Conservation (phyloP, 2,113 vertebrate genomes). For the Neogale vison region DNA sequence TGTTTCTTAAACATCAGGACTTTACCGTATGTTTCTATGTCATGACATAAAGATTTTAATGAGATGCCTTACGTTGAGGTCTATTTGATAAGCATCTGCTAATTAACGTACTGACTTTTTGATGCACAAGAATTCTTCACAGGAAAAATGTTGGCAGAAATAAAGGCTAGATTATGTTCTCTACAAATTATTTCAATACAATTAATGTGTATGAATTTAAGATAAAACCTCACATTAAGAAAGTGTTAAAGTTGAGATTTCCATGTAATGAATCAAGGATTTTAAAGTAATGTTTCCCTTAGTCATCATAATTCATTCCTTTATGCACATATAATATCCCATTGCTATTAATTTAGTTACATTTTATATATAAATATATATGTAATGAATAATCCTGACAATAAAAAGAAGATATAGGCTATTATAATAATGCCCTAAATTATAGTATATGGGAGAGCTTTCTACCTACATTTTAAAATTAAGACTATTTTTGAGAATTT, state of each 20-base stretch:
- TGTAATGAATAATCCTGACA: neutral
- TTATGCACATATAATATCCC: neutral
- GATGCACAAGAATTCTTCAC: neutral
- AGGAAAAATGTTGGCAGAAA: neutral
- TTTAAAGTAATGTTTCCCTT: neutral
- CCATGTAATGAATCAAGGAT: neutral
- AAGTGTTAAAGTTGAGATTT: neutral
- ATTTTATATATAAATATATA: neutral
- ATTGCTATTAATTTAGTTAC: constrained; percentile 28
- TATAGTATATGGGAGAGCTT: neutral
- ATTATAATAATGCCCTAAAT: neutral
- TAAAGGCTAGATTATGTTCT: neutral
- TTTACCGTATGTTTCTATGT: neutral
- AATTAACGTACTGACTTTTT: neutral
- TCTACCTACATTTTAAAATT: neutral
- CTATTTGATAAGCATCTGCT: neutral
- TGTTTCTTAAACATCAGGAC: neutral
- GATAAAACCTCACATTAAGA: constrained; percentile 8
- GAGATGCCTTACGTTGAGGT: neutral
- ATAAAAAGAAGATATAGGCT: neutral
- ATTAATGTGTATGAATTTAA: constrained; percentile 3
- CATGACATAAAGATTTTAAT: neutral
- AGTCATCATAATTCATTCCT: neutral
- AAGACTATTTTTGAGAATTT: neutral
- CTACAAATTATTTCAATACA: constrained; percentile 26